These are phyloP conservation scores for Solenodon paradoxus DNA, from an alignment of 2,113 vertebrate genomes.

Conservation along the genomic window DNA sequence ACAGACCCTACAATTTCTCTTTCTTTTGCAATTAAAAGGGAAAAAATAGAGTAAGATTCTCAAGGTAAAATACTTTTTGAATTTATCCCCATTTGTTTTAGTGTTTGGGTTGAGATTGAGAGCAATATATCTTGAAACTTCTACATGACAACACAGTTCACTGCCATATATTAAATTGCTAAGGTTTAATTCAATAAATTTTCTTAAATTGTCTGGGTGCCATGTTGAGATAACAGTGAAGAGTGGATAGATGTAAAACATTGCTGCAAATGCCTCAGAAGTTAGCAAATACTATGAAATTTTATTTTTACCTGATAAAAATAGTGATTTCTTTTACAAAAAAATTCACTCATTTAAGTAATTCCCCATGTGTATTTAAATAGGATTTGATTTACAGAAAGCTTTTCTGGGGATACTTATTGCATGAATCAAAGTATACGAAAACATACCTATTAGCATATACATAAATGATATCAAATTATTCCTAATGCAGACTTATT, in stretches of 20 bases:
- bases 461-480: constrained; percentile 12
- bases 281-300: background rate
- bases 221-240: background rate
- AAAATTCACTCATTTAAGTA: constrained; percentile 1
- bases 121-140: constrained; percentile 43
- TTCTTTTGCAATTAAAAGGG: constrained; percentile 13
- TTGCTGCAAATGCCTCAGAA: constrained; percentile 21
- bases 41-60: constrained; percentile 7
- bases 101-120: constrained; percentile 27
- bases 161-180: constrained; percentile 56
- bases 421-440: constrained; percentile 56
- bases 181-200: constrained; percentile 27
- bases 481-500: constrained; percentile 49
- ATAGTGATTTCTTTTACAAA: constrained; percentile 33
- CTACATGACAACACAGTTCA: constrained; percentile 15
- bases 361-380: background rate
- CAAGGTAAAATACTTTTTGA: constrained; percentile 38
- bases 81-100: constrained; percentile 2
- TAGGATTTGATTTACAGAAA: constrained; percentile 32
- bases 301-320: constrained; percentile 30
- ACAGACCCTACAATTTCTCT: constrained; percentile 14
- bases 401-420: constrained; percentile 23
- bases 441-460: constrained; percentile 22
- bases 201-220: constrained; percentile 27
- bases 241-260: background rate